phyloP scores from a whole-genome alignment of 2,888 invertebrate genomes.

The Hipparchia semele region DNA sequence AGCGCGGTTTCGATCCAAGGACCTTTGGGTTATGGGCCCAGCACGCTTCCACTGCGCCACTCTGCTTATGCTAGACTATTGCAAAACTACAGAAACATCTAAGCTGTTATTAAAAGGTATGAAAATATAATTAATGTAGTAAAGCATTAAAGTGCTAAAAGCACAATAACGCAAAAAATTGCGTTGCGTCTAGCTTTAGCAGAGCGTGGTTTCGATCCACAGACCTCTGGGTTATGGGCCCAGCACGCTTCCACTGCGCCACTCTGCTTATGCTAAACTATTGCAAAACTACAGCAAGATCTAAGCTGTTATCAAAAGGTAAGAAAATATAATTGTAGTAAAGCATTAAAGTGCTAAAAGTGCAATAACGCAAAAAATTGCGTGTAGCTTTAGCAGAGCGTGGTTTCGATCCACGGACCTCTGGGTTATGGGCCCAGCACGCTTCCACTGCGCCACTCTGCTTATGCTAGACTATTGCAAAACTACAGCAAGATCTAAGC shows the following conservation, averaged over 20 bases:
- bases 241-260: slow-evolving; percentile 92
- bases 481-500: not conserved
- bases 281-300: not conserved
- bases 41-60: slow-evolving; percentile 93
- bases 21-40: slow-evolving; percentile 93
- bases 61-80: slow-evolving; percentile 77
- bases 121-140: too few species aligned
- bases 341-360: not conserved
- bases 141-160: not conserved
- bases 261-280: slow-evolving; percentile 83
- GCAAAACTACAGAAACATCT: not conserved
- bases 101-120: not conserved
- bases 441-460: slow-evolving; percentile 93
- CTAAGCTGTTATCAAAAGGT: not conserved
- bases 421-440: slow-evolving; percentile 92
- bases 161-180: not conserved
- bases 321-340: too few species aligned
- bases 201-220: slow-evolving; percentile 92
- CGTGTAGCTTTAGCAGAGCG: not conserved
- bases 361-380: not conserved
- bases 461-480: slow-evolving; percentile 53
- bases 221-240: slow-evolving; percentile 93
- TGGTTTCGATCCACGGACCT: slow-evolving; percentile 74
- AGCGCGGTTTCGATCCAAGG: slow-evolving; percentile 96
- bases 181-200: not conserved